A percentile compares a stretch with the other conserved stretches of the same genome.
phyloP scores from a whole-genome alignment of 2,113 vertebrate species.

The Oryzias woworae region DNA sequence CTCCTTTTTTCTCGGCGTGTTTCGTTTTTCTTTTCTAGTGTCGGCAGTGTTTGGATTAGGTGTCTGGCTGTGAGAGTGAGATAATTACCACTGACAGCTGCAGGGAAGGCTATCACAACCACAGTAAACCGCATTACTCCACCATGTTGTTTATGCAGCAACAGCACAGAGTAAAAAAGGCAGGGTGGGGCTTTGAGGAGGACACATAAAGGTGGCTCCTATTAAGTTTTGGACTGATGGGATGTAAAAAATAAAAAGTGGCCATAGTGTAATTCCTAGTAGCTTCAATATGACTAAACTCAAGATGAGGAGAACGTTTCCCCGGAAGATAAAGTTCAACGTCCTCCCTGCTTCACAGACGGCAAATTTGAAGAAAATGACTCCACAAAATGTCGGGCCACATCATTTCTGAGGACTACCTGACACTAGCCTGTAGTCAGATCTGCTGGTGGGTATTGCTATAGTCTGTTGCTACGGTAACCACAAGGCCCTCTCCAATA shows the following conservation, averaged over 20 bases:
- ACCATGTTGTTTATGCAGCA: slow-evolving; percentile 83
- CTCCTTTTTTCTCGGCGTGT: slow-evolving; percentile 65
- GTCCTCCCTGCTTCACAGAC: slow-evolving; percentile 1
- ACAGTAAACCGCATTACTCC: slow-evolving; percentile 81
- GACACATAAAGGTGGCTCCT: slow-evolving; percentile 43
- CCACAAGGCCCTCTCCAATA: slow-evolving; percentile 80
- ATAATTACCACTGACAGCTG: slow-evolving; percentile 99
- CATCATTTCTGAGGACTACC: slow-evolving; percentile 90
- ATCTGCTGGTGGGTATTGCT: slow-evolving; percentile 90
- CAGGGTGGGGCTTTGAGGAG: slow-evolving; percentile 67
- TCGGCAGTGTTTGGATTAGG: slow-evolving; percentile 77
- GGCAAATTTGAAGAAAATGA: slow-evolving; percentile 1
- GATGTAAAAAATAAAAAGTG: background rate
- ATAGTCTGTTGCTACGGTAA: slow-evolving; percentile 97
- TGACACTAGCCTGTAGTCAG: slow-evolving; percentile 90
- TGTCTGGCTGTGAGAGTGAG: slow-evolving; percentile 82
- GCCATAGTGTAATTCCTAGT: background rate
- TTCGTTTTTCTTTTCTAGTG: slow-evolving; percentile 60
- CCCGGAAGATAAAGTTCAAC: background rate
- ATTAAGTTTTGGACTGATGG: background rate
- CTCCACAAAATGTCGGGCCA: slow-evolving; percentile 76
- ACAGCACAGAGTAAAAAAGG: slow-evolving; percentile 57
- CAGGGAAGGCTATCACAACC: slow-evolving; percentile 88
- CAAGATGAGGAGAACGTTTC: background rate
- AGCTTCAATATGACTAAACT: background rate